phyloP scores from a whole-genome alignment of 2,797 vertebrate species.

The Pseudomugil gertrudae region DNA sequence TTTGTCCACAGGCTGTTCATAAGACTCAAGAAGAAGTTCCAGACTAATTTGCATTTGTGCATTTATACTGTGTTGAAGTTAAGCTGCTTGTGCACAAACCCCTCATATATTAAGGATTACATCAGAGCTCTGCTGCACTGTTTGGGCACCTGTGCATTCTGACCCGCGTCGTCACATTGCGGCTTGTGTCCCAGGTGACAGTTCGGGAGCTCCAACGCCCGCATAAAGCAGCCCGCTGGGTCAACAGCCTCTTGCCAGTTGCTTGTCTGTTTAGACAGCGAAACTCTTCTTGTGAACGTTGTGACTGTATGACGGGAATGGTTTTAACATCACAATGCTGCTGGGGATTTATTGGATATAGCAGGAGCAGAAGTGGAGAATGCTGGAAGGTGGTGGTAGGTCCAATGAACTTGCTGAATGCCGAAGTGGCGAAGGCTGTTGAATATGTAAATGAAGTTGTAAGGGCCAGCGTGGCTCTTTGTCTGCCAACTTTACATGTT shows the following conservation, averaged over 20 bases:
- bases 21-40: not conserved
- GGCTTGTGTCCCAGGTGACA: constrained; percentile 65
- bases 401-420: constrained; percentile 63
- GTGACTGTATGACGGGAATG: constrained; percentile 26
- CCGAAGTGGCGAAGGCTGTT: constrained; percentile 70
- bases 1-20: not conserved
- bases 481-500: constrained; percentile 77
- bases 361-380: constrained; percentile 16
- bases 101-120: constrained; percentile 30
- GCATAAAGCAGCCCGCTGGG: constrained; percentile 51
- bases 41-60: not conserved
- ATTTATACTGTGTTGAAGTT: not conserved
- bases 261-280: constrained; percentile 59
- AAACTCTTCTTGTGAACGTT: constrained; percentile 40
- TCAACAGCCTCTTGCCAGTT: constrained; percentile 70
- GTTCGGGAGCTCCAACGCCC: constrained; percentile 34
- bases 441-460: constrained; percentile 87
- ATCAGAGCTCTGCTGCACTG: constrained; percentile 29
- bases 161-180: constrained; percentile 34
- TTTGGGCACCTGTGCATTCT: constrained; percentile 76
- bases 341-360: constrained; percentile 49
- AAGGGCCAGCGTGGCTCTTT: constrained; percentile 77
- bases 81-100: constrained; percentile 31
- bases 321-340: constrained; percentile 55
- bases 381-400: constrained; percentile 28